phyloP scores from a whole-genome alignment of 2,888 invertebrate species.

The Osmoderma eremita region DNA sequence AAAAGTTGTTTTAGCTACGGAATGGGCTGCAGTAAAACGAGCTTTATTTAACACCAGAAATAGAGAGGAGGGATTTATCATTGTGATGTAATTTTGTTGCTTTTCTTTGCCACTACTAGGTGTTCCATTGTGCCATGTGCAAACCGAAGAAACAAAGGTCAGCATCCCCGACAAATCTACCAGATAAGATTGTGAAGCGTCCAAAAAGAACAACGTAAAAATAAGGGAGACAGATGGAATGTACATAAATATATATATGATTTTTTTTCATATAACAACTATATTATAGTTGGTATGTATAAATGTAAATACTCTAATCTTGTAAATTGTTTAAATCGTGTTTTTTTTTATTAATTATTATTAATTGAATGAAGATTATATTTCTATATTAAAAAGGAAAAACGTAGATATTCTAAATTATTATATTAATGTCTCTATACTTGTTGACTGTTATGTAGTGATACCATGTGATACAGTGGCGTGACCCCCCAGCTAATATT shows the following conservation, averaged over 20 bases:
- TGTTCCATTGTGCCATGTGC: constrained; percentile 67
- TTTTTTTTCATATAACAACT: constrained; percentile 29
- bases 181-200: constrained; percentile 57
- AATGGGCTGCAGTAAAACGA: neutral
- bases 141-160: constrained; percentile 55
- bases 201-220: constrained; percentile 57
- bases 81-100: too few relatives aligned
- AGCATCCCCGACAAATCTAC: constrained; percentile 53
- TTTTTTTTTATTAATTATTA: constrained; percentile 44
- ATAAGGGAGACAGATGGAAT: constrained; percentile 21
- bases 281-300: constrained; percentile 45
- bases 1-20: too few relatives aligned
- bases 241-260: constrained; percentile 42
- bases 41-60: neutral
- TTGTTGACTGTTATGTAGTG: constrained; percentile 56
- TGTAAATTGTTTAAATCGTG: constrained; percentile 50
- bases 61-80: too few relatives aligned
- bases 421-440: constrained; percentile 51
- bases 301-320: constrained; percentile 57
- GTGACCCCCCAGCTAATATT: constrained; percentile 12
- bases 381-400: constrained; percentile 44
- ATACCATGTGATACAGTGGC: constrained; percentile 54
- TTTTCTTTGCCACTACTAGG: constrained; percentile 45
- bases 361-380: constrained; percentile 46
- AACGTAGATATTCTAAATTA: constrained; percentile 42